Percentiles rank a stretch among this genome's conserved stretches.
These are phyloP conservation scores for Lepus americanus DNA, from an alignment of 2,113 vertebrate species.

Conservation along the genomic window DNA sequence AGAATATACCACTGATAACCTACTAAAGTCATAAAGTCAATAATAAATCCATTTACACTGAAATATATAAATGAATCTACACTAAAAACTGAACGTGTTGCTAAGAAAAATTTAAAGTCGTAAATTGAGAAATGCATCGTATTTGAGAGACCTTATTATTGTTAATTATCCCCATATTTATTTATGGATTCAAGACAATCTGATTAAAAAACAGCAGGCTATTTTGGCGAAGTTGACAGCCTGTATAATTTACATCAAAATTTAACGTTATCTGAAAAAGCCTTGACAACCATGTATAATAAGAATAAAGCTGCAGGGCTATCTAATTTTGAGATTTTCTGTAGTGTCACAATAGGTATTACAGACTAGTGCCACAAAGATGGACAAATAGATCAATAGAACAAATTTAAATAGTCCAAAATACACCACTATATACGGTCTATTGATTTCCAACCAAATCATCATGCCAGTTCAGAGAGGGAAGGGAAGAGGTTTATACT, in stretches of 20 bases:
- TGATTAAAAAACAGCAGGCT: not conserved
- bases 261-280: conserved; percentile 29
- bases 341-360: not conserved
- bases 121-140: conserved; percentile 35
- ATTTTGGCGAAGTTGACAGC: conserved; percentile 19
- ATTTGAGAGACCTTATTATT: conserved; percentile 34
- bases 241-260: conserved; percentile 42
- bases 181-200: not conserved
- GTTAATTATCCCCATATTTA: conserved; percentile 9
- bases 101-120: conserved; percentile 24
- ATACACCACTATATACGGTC: not conserved
- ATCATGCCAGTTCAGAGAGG: not conserved
- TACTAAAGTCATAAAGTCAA: conserved; percentile 44
- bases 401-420: not conserved
- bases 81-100: conserved; percentile 22
- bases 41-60: not conserved
- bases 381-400: not conserved
- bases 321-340: not conserved
- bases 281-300: conserved; percentile 17
- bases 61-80: conserved; percentile 43
- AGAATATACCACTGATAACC: conserved; percentile 20
- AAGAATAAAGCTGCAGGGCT: not conserved
- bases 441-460: not conserved
- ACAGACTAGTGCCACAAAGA: not conserved
- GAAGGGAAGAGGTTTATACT: not conserved